phyloP scores from a whole-genome alignment of 2,113 vertebrate species.

The Mus musculus region GRCm39 chr8:117313501-117314000 shows the following conservation, averaged over 20 bases:
- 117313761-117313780: not conserved
- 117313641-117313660: not conserved
- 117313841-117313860: not conserved
- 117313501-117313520: not conserved
- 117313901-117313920: not conserved
- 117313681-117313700: not conserved
- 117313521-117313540: not conserved
- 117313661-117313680: not conserved
- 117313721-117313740: not conserved
- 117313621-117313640: too few relatives aligned
- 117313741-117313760: not conserved
- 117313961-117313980: too few relatives aligned
- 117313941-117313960: not conserved
- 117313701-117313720: not conserved
- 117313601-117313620: fast-evolving
- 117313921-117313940: too few relatives aligned
- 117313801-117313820: not conserved
- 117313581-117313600: fast-evolving
- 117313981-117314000: not conserved
- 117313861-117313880: not conserved
- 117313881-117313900: not conserved
- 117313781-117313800: not conserved
- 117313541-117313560: not conserved
- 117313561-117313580: not conserved
- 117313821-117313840: not conserved